These are phyloP conservation scores for Psammodynastes pulverulentus DNA, from an alignment of 2,113 vertebrate species.

Conservation along the genomic window DNA sequence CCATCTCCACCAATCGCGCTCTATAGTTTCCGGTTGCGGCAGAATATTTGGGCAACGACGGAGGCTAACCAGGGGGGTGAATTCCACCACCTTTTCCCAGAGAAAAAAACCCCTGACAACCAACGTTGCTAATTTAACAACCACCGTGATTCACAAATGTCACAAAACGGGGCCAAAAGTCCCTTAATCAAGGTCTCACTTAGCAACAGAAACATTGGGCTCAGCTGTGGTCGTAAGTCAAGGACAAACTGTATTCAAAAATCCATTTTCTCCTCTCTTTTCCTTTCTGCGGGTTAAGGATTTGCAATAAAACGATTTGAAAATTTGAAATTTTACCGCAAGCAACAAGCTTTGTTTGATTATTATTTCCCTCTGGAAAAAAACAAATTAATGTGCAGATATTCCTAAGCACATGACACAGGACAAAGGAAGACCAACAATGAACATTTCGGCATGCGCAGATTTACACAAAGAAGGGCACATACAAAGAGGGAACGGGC, in stretches of 20 bases:
- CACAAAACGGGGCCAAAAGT: neutral
- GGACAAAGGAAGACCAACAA: neutral
- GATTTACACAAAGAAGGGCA: constrained; percentile 17
- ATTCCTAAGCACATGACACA: constrained; percentile 1
- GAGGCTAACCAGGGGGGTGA: no score
- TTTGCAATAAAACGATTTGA: neutral
- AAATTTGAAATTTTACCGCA: neutral
- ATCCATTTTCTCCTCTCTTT: neutral
- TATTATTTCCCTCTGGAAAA: neutral
- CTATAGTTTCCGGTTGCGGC: no score
- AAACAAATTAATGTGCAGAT: neutral
- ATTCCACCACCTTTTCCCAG: no score
- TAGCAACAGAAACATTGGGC: neutral
- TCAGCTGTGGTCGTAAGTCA: neutral
- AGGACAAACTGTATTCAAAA: neutral
- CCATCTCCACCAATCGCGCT: no score
- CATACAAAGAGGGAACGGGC: neutral
- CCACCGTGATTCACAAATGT: neutral
- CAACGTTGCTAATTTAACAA: no score
- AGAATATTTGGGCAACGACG: no score
- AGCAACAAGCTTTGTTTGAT: neutral
- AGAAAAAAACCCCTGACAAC: no score
- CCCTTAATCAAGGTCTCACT: neutral
- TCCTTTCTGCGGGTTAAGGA: neutral
- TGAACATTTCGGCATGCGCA: constrained; percentile 64